These are phyloP conservation scores for Machaerirhynchus nigripectus DNA, from an alignment of 2,113 vertebrate genomes.

Conservation along the genomic window DNA sequence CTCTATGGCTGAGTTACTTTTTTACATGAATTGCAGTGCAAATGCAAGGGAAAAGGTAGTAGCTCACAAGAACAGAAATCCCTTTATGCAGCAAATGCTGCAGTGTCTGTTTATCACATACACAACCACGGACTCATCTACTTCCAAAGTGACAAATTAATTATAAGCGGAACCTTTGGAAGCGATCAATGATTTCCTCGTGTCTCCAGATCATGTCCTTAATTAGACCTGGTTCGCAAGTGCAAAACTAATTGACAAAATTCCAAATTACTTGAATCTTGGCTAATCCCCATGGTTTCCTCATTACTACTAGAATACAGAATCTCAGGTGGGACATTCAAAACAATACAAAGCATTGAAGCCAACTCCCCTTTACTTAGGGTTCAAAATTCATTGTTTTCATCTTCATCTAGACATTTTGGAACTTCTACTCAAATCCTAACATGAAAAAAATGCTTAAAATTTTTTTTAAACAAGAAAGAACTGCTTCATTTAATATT, in stretches of 20 bases:
- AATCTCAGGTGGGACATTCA: neutral
- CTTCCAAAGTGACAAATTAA: neutral
- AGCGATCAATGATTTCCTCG: neutral
- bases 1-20: neutral
- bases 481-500: neutral
- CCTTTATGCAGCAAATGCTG: neutral
- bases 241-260: neutral
- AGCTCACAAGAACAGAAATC: neutral
- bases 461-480: neutral
- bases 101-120: neutral
- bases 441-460: neutral
- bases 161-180: neutral
- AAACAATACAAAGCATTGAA: neutral
- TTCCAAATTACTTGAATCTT: neutral
- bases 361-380: neutral
- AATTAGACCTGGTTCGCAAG: neutral
- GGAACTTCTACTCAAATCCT: neutral
- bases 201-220: neutral
- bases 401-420: neutral
- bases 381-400: neutral
- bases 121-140: neutral
- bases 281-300: neutral
- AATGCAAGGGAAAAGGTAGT: neutral
- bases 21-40: neutral
- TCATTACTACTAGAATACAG: neutral